Base-by-base conservation (phyloP, 2,113 vertebrate species). In the Myotis lucifugus region DNA sequence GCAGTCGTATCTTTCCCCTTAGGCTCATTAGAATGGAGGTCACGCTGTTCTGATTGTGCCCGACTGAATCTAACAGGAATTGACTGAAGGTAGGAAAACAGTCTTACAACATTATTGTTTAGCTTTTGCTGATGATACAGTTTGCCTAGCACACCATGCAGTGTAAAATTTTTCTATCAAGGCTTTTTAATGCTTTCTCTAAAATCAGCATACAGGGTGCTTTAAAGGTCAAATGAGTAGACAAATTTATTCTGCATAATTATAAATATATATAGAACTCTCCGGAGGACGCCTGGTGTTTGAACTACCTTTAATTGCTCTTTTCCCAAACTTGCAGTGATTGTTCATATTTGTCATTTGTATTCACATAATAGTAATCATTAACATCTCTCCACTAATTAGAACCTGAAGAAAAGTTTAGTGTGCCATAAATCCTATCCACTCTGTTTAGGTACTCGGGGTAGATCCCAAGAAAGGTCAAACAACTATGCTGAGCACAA, bases 191-290 rank as follows among this genome's bases (percentile, higher is more conserved):
- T 72, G 56, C 40, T 93, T 96, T 96, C 90, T 96, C 56, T 96
- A 95, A 97, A 97, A 96, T 97, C 96, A 98, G 92, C 52, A 95
- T 67, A 93, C 10, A 73, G 48, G 82, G 76, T 93, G 4, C 72
- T 97, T 97, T 96, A 98, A 98, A 98, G 96, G 95, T 98, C 97
- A 98, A 96, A 85, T 91, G 77, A 97, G 72, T 96, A 21, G 85
- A 78, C 46, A 70, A 69, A 76, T 59, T 95, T 86, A 86, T 93
- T 97, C 95, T 96, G 73, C 54, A 94, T 97, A 98, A 97, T 97
- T 97, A 96, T 94, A 96, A 94, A 96, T 93, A 61, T 92, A 97
- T 77, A 67, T 3, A 97, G 81, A 91, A 85, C 46, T 89, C 56
- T 96, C 81, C 92, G 54, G 70, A 96, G 81, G 84, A 93, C 88